phyloP scores from a whole-genome alignment of 1,140 invertebrate genomes.

The Drosophila sproati region DNA sequence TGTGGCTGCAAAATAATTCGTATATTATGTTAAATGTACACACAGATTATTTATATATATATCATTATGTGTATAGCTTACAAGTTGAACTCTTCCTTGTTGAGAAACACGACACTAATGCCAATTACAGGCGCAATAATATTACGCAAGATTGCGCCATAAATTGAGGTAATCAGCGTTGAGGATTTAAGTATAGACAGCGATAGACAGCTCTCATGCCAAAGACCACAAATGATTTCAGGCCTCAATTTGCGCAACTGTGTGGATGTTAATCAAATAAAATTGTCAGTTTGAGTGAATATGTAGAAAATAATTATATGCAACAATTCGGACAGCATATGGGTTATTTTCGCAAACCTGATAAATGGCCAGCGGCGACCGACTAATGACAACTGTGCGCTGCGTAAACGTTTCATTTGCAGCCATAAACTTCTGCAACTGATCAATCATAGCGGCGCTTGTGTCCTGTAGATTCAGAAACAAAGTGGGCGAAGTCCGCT shows the following conservation, averaged over 20 bases:
- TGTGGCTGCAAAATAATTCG: conserved; percentile 61
- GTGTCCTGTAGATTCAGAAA: conserved; percentile 76
- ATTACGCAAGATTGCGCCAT: conserved; percentile 80
- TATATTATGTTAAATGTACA: too few species aligned
- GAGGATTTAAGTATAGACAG: conserved; percentile 74
- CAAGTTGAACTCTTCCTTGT: conserved; percentile 83
- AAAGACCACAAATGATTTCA: conserved; percentile 80
- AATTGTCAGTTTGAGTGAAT: not conserved
- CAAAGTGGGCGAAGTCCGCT: conserved; percentile 54
- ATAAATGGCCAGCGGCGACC: conserved; percentile 78
- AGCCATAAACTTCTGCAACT: conserved; percentile 68
- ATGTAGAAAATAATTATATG: too few species aligned
- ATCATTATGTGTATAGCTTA: conserved; percentile 43
- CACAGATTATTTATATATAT: too few species aligned
- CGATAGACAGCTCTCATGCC: conserved; percentile 79
- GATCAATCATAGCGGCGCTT: conserved; percentile 71
- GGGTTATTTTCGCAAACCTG: conserved; percentile 47
- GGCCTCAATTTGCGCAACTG: conserved; percentile 78
- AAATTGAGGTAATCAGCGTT: conserved; percentile 81
- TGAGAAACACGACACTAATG: conserved; percentile 82
- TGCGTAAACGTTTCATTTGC: conserved; percentile 63
- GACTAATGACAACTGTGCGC: conserved; percentile 75
- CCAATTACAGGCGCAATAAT: conserved; percentile 84
- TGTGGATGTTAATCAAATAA: conserved; percentile 3
- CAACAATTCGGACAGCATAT: not conserved